These are phyloP conservation scores for Rhimphoctona megacephalus DNA, from an alignment of 2,888 invertebrate genomes.

Conservation along the genomic window DNA sequence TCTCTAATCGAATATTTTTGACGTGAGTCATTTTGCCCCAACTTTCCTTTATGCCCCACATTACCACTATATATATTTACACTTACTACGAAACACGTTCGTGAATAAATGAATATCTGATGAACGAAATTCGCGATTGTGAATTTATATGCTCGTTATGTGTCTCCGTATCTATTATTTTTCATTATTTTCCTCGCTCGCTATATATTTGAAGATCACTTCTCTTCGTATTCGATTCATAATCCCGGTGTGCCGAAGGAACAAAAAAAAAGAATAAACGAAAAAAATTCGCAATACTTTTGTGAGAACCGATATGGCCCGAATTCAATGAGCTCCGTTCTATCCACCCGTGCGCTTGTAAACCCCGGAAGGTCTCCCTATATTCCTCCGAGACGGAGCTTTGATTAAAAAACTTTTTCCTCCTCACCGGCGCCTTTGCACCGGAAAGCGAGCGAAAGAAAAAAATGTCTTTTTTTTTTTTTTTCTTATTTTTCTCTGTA, in stretches of 20 bases:
- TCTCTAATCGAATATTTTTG: not conserved
- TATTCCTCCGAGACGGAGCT: slow-evolving; percentile 30
- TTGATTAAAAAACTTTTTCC: slow-evolving; percentile 66
- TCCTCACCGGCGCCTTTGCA: slow-evolving; percentile 32
- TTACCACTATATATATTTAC: not conserved
- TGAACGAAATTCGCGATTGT: slow-evolving; percentile 30
- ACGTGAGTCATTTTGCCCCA: not conserved
- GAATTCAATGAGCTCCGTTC: slow-evolving; percentile 17
- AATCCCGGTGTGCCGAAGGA: slow-evolving; percentile 10
- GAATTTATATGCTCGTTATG: slow-evolving; percentile 40
- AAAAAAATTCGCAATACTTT: slow-evolving; percentile 33
- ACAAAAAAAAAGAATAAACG: not conserved
- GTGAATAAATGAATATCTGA: slow-evolving; percentile 50
- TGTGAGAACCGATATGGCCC: slow-evolving; percentile 43
- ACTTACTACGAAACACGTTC: slow-evolving; percentile 25
- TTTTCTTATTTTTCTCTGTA: not conserved
- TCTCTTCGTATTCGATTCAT: slow-evolving; percentile 14
- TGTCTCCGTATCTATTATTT: slow-evolving; percentile 25
- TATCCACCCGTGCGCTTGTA: not conserved
- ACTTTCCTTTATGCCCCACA: not conserved
- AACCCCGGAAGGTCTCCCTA: not conserved
- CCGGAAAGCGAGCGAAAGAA: not conserved
- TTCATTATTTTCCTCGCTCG: slow-evolving; percentile 39
- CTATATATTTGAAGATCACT: slow-evolving; percentile 45
- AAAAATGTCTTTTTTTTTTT: not conserved